Base-by-base conservation (phyloP, 1,140 invertebrate genomes). In the Drosophila lini region DNA sequence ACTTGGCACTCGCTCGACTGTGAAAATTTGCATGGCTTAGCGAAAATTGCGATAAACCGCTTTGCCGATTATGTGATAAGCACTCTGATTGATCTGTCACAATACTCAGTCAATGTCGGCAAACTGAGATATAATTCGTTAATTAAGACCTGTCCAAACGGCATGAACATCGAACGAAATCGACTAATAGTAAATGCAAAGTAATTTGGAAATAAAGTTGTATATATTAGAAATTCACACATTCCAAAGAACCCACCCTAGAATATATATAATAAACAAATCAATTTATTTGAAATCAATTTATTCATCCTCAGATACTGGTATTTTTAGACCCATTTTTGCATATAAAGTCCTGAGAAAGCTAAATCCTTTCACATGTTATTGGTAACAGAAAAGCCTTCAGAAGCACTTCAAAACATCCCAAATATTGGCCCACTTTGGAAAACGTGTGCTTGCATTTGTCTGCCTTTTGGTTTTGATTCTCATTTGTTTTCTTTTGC, bases 21-120 rank as follows among this genome's bases (percentile, higher is more conserved):
- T 50, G 68, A 76, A 58, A 57, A 86, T 88, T 86, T 86, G 82
- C 82, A 86, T 86, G 77, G 74, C 78, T 65, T 67, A 40, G 82
- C 74, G 75, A 82, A 73, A 77, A 76, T 62, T 82, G 67, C 78
- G 83, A 71, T 88, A 88, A 86, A 79, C 80, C 78, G 75, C 62
- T 79, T 73, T 77, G 50, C 25, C 74, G 74, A 77, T 77, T 77
- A 77, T 68, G 36, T 77, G 74, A 77, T 77, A 77, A 77, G 67
- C 62, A 32, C 50, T 34, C 41, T 60, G 74, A 77, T 77, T 77
- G 74, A 77, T 77, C 74, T 77, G 73, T 77, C 74, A 77, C 62
- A 77, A 77, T 77, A 77, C 32, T 25, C 74, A 77, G 44, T 61
- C 64, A 78, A 78, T 78, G 74, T 78, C 74, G 52, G 40, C 50